Conservation (phyloP, 2,113 vertebrate species). For the Boleophthalmus pectinirostris region DNA sequence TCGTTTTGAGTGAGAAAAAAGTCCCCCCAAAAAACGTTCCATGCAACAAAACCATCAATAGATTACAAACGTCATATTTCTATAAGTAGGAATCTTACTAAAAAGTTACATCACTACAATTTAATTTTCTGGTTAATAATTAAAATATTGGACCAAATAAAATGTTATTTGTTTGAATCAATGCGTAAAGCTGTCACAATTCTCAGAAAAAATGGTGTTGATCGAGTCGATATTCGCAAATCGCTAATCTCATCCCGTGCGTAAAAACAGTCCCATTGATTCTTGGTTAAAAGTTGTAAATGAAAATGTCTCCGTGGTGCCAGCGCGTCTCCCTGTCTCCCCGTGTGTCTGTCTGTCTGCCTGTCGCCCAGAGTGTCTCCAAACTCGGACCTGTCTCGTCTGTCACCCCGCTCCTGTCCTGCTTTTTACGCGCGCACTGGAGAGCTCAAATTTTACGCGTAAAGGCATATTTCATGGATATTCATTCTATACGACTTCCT, state of each 20-base stretch:
- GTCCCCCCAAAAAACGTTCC: too few relatives aligned
- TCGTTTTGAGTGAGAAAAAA: too few relatives aligned
- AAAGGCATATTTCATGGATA: not conserved
- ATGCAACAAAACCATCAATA: too few relatives aligned
- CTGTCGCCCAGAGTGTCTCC: not conserved
- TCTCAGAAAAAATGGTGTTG: not conserved
- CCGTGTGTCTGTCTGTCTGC: not conserved
- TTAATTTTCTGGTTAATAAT: not conserved
- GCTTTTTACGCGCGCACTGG: not conserved
- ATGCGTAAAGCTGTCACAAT: too few relatives aligned
- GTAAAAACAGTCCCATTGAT: constrained; percentile 7
- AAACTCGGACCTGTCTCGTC: not conserved
- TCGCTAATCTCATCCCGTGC: not conserved
- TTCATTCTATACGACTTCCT: not conserved
- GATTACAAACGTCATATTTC: too few relatives aligned
- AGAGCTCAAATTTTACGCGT: not conserved
- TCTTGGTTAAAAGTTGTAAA: not conserved
- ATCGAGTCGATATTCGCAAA: not conserved
- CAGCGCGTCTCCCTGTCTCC: not conserved
- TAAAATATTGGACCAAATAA: not conserved
- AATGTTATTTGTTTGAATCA: not conserved
- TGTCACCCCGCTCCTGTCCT: not conserved
- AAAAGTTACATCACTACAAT: not conserved
- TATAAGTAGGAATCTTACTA: not conserved
- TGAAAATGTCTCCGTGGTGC: constrained; percentile 9